phyloP scores from a whole-genome alignment of 2,888 invertebrate species.

The Limnephilus rhombicus region DNA sequence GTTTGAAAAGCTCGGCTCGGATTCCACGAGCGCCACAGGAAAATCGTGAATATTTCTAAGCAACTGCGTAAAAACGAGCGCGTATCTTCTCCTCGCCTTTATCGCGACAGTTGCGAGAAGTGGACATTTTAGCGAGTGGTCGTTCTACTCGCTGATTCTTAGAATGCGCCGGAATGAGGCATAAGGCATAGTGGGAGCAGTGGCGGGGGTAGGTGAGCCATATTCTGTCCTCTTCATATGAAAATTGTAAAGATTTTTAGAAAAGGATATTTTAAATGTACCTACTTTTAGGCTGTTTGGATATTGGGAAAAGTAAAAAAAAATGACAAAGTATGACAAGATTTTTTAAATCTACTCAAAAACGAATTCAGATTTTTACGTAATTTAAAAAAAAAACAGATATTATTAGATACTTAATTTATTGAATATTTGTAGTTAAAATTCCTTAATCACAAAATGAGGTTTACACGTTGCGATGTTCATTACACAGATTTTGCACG shows the following conservation, averaged over 20 bases:
- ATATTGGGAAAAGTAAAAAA: conserved; percentile 10
- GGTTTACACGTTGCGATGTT: background rate
- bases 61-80: background rate
- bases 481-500: background rate
- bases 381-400: too few relatives aligned
- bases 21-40: conserved; percentile 21
- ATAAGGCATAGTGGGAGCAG: conserved; percentile 47
- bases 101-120: background rate
- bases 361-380: background rate
- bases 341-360: too few relatives aligned
- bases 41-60: conserved; percentile 18
- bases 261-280: conserved; percentile 43
- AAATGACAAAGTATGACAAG: background rate
- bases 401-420: background rate
- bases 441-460: background rate
- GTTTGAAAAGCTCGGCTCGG: conserved; percentile 68
- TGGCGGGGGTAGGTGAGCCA: conserved; percentile 22
- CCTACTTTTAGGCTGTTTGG: background rate
- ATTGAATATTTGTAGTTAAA: background rate
- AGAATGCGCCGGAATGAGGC: conserved; percentile 16
- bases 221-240: conserved; percentile 54
- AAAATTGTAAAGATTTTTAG: conserved; percentile 51
- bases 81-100: background rate
- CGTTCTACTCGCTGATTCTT: background rate
- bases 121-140: background rate